Evolutionary conservation across 2,113 vertebrate genomes (phyloP), one percentile per base, ranked within the genome.

Genomic region (Mellivora capensis): DNA sequence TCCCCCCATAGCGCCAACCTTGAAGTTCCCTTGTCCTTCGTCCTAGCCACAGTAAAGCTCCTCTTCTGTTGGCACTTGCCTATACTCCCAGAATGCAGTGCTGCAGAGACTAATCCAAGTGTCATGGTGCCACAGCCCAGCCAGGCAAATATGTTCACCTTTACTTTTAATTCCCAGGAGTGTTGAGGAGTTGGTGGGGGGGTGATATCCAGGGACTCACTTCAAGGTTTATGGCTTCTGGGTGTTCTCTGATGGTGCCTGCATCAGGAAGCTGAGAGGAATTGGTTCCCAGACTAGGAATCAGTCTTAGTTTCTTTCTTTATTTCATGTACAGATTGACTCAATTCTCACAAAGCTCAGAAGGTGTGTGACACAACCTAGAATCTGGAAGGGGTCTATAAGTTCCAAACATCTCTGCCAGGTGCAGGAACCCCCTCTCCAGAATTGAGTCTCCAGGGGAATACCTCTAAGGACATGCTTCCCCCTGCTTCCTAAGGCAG

Each of bases 1-100:
- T 64, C 29, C 34, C 21, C 1, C 44, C 15, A 21, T 21, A 29
- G 9, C 2, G 2, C 31, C 71, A 77, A 64, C 37, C 72, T 96
- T 97, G 86, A 97, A 97, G 69, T 86, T 83, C 39, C 21, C 21
- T 91, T 49, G 27, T 71, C 49, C 18, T 83, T 59, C n/a, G n/a
- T 62, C 39, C 34, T 42, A 83, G 91, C 62, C 69, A 77, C 84
- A 79, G 49, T 14, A 61, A 86, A 52, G 79, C 9, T 44, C 23
- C 39, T 54, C 52, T 87, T 54, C 37, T 25, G 39, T 90, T 92
- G 44, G 1, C 34, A 2, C 42, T 96, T 95, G 81, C 59, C 49
- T 37, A 7, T 34, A 80, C 54, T 96, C 64, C 31, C 76, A 96
- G 80, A 96, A 87, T 83, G 44, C 29, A 57, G 3, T 4, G 76